Conservation (phyloP, 2,113 vertebrate genomes). For the Numida meleagris region DNA sequence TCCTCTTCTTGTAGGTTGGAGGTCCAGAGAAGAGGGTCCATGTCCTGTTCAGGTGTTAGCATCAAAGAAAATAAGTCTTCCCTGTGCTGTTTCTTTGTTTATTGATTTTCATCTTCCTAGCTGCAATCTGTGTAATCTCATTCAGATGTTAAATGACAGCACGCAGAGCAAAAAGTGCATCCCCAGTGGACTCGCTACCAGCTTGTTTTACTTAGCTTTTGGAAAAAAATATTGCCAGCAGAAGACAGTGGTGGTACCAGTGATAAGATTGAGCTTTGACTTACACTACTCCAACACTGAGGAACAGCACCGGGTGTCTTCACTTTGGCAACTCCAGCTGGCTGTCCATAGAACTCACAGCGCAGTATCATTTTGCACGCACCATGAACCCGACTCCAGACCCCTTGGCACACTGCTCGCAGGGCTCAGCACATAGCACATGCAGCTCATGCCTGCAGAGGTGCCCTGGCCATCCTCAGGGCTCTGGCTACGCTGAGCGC, state of each 20-base stretch:
- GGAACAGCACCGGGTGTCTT: background rate
- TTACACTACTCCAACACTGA: background rate
- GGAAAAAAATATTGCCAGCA: background rate
- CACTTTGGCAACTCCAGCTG: background rate
- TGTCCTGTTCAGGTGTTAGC: background rate
- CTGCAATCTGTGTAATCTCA: background rate
- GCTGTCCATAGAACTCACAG: background rate
- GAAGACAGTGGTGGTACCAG: background rate
- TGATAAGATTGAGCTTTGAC: background rate
- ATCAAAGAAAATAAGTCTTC: background rate
- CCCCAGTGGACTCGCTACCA: background rate
- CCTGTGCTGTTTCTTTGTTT: background rate
- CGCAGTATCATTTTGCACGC: background rate
- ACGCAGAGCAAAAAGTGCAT: background rate
- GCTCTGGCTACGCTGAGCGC: fast-evolving
- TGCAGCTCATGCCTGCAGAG: background rate
- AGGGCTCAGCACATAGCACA: background rate
- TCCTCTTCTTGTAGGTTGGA: background rate
- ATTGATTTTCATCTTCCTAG: background rate
- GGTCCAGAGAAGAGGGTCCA: background rate
- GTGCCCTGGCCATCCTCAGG: background rate
- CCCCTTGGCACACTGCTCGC: background rate
- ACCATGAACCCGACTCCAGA: fast-evolving
- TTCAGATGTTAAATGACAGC: background rate
- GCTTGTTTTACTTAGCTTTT: background rate